Percentiles rank a stretch among this genome's conserved stretches.
Evolutionary conservation across 2,888 invertebrate species (phyloP).

Genomic region (Poecilobothrus nobilitatus): DNA sequence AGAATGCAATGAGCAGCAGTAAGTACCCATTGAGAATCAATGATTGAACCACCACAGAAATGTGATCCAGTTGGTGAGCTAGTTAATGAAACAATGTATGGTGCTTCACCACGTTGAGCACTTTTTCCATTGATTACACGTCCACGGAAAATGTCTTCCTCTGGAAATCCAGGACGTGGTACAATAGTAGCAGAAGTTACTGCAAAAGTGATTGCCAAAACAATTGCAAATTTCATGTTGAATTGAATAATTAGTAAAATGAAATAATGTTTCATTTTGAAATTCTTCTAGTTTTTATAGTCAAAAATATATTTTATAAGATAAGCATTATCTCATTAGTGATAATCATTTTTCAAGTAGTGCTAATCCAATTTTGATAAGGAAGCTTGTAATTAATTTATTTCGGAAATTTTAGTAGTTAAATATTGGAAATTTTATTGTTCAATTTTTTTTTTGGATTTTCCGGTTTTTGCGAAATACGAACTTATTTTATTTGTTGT

Average conservation of each 20-base stretch:
- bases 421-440: too few species aligned
- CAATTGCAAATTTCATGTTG: neutral
- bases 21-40: conserved; percentile 33
- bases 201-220: neutral
- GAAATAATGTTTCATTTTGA: too few species aligned
- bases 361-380: too few species aligned
- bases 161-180: neutral
- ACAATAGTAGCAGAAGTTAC: neutral
- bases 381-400: too few species aligned
- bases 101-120: conserved; percentile 39
- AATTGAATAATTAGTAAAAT: neutral
- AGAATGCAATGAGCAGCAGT: conserved; percentile 41
- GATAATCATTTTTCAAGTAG: too few species aligned
- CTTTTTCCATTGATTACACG: conserved; percentile 37
- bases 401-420: too few species aligned
- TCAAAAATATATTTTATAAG: too few species aligned
- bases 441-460: too few species aligned
- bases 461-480: too few species aligned
- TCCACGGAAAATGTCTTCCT: conserved; percentile 21
- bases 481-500: too few species aligned
- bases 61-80: conserved; percentile 22
- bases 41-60: conserved; percentile 43
- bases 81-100: conserved; percentile 43
- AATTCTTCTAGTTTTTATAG: too few species aligned
- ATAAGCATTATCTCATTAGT: too few species aligned